Percentiles rank a stretch among this genome's conserved stretches.
Conservation (phyloP, 1,140 invertebrate species). For the Diachasmimorpha longicaudata region DNA sequence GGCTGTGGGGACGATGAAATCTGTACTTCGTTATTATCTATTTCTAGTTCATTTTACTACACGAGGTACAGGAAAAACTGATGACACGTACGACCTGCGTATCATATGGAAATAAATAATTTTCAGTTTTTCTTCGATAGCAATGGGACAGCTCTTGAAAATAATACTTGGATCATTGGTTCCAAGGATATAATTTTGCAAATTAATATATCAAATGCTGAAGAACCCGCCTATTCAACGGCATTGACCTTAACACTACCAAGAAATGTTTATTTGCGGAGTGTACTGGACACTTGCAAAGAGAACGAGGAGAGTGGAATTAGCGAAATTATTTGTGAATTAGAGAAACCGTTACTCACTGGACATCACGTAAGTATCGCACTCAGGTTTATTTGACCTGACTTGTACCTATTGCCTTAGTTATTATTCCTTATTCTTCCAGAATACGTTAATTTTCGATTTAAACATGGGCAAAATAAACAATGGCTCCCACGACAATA, state of each 20-base stretch:
- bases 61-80: constrained; percentile 33
- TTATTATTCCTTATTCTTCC: constrained; percentile 15
- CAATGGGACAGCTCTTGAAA: constrained; percentile 22
- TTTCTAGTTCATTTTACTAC: constrained; percentile 28
- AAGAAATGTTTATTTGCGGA: constrained; percentile 40
- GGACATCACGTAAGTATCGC: constrained; percentile 28
- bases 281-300: constrained; percentile 54
- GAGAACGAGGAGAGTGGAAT: constrained; percentile 32
- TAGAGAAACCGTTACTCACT: constrained; percentile 43
- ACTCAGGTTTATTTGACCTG: neutral
- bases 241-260: constrained; percentile 43
- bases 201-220: constrained; percentile 46
- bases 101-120: neutral
- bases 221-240: constrained; percentile 54
- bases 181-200: constrained; percentile 48
- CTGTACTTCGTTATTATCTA: constrained; percentile 54
- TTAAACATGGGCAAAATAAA: constrained; percentile 53
- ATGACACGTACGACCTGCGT: too few relatives aligned
- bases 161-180: constrained; percentile 52
- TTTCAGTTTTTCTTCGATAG: neutral
- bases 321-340: constrained; percentile 36
- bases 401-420: neutral
- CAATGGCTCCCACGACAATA: constrained; percentile 32
- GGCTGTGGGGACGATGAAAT: constrained; percentile 54
- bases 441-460: constrained; percentile 48